Base-by-base conservation (phyloP, 2,113 vertebrate species). In the Rynchops niger region DNA sequence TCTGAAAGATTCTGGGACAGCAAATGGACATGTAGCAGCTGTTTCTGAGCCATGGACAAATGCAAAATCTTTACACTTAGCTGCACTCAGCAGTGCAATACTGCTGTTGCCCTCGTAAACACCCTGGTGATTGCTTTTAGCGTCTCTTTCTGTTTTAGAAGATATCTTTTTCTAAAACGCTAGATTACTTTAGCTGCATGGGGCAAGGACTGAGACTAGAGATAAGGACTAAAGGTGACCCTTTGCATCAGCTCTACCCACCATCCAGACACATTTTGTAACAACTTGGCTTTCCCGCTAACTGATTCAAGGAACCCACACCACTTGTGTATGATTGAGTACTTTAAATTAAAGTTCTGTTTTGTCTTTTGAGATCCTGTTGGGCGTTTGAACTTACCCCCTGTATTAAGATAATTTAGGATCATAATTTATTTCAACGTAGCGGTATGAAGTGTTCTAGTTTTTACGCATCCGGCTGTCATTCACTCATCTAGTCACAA, bases 241-340 rank as follows among this genome's bases (percentile, higher is more conserved):
- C 18, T 85, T 42, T 65, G 49, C 55, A 70, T 61, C 82, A 93
- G 42, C 36, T 92, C 45, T 56, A 52, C 20, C 43, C 63, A 73
- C 17, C 42, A 19, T 47, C 36, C 36, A 78, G 34, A 42, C 21
- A 25, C 5, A 49, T 77, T 77, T n/a, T 73, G 15, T 20, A 36
- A 61, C 15, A 56, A 25, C 62, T 80, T 49, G 55, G 36, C 27
- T 88, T 67, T 29, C 11, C 49, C 2, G 2, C 6, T 79, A n/a
- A 76, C 20, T 43, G 53, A 63, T 29, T 81, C 12, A 38, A 81
- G 45, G 43, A 84, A 12, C 22, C 6, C 32, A 63, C 4, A 12
- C 5, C 4, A 12, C 5, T 47, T 52, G 15, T 29, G 15, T 30
- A 43, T 0, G 0, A 34, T 2, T 2, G 1, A 65, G 8, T 38